Conservation (phyloP, 2,797 vertebrate genomes). For the Trachurus trachurus region DNA sequence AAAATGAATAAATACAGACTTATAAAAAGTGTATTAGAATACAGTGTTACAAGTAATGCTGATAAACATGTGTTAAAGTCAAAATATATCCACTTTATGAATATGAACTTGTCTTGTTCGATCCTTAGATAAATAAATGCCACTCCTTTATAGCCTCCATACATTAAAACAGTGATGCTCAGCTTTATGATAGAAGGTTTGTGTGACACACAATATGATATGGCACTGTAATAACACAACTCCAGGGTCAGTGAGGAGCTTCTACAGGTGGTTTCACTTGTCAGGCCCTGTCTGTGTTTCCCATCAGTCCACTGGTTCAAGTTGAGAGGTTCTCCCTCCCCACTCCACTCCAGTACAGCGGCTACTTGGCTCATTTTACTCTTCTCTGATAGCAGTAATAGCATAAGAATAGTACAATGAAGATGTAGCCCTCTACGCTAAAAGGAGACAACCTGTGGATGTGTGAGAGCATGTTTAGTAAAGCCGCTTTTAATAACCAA, state of each 20-base stretch:
- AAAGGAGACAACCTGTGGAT: rapidly evolving
- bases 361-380: background rate
- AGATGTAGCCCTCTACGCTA: rapidly evolving
- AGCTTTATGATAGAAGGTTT: background rate
- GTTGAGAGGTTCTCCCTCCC: background rate
- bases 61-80: background rate
- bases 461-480: background rate
- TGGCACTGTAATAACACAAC: background rate
- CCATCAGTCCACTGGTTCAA: constrained; percentile 5
- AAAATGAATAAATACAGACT: background rate
- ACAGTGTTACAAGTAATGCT: too few relatives aligned
- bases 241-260: too few relatives aligned
- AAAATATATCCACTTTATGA: background rate
- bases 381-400: background rate
- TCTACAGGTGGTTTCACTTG: background rate
- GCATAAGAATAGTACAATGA: background rate
- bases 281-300: background rate
- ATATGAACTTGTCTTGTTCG: background rate
- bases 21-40: background rate
- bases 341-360: background rate
- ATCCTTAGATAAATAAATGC: background rate
- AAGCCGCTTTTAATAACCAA: background rate
- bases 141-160: background rate
- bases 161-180: background rate
- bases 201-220: background rate